Evolutionary conservation across 2,113 vertebrate species (phyloP).

Genomic region (Hemiscyllium ocellatum): DNA sequence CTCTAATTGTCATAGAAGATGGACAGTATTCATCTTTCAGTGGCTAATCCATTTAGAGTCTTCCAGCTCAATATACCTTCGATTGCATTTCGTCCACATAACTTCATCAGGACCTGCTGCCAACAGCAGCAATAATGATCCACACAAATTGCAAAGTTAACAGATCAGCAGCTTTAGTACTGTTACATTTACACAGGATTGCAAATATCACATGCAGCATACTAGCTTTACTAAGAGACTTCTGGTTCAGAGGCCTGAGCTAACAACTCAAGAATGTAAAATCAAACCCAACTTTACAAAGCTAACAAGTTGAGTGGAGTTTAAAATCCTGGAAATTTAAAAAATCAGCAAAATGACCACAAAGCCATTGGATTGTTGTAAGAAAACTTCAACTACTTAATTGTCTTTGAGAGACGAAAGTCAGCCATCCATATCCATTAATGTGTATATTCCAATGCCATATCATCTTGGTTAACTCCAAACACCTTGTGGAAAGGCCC

Average conservation of each 20-base stretch:
- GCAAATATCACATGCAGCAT: not conserved
- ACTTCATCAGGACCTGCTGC: not conserved
- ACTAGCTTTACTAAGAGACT: not conserved
- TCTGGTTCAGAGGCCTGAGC: not conserved
- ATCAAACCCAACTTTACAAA: not conserved
- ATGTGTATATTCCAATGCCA: not conserved
- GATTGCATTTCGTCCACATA: not conserved
- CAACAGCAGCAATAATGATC: constrained; percentile 7
- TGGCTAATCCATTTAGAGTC: not conserved
- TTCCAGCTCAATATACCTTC: not conserved
- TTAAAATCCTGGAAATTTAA: not conserved
- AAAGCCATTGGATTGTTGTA: not conserved
- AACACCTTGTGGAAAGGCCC: not conserved
- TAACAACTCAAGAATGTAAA: not conserved
- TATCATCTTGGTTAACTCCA: not conserved
- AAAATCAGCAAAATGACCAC: not conserved
- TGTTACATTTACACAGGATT: not conserved
- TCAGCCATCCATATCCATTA: not conserved
- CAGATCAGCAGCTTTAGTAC: not conserved
- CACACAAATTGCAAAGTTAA: not conserved
- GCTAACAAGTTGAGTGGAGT: not conserved
- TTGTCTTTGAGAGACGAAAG: not conserved
- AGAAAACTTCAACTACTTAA: not conserved
- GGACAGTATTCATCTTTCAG: not conserved
- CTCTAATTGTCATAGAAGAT: not conserved